These are phyloP conservation scores for Drosophila mimetica DNA, from an alignment of 2,888 invertebrate species.

Conservation along the genomic window DNA sequence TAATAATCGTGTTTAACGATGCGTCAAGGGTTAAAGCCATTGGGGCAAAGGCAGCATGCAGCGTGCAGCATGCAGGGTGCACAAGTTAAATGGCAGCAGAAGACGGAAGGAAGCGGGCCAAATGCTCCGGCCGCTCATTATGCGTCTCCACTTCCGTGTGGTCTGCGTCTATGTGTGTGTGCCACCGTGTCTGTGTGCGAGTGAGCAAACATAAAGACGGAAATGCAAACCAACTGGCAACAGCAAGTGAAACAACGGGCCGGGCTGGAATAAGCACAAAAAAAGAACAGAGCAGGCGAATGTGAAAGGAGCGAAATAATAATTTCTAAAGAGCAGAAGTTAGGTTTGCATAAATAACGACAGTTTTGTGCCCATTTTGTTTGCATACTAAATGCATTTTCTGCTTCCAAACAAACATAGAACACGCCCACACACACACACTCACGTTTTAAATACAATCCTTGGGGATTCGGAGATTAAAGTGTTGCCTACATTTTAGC, in stretches of 20 bases:
- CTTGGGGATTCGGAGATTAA: conserved; percentile 29
- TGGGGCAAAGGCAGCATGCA: conserved; percentile 43
- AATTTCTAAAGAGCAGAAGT: conserved; percentile 77
- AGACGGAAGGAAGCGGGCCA: conserved; percentile 66
- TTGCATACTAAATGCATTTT: conserved; percentile 67
- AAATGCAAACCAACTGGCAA: conserved; percentile 66
- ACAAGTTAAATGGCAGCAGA: conserved; percentile 41
- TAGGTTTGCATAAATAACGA: conserved; percentile 75
- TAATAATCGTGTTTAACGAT: background rate
- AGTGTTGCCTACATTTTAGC: conserved; percentile 34
- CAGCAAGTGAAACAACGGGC: conserved; percentile 51
- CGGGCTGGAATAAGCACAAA: conserved; percentile 20
- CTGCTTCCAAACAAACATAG: conserved; percentile 48
- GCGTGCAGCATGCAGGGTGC: conserved; percentile 7
- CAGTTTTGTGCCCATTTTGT: conserved; percentile 70
- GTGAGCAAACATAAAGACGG: conserved; percentile 69
- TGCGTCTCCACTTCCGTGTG: conserved; percentile 36
- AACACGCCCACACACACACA: conserved; percentile 30
- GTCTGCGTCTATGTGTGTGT: conserved; percentile 6
- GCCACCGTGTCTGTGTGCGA: conserved; percentile 19
- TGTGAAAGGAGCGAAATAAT: conserved; percentile 59
- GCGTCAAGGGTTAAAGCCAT: conserved; percentile 33
- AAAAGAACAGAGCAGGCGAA: conserved; percentile 13
- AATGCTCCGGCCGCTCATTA: conserved; percentile 65
- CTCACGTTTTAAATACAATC: conserved; percentile 15